Percentiles rank a stretch among this genome's conserved stretches.
Evolutionary conservation across 2,888 invertebrate genomes (phyloP).

Genomic region (Drosophila rubida): DNA sequence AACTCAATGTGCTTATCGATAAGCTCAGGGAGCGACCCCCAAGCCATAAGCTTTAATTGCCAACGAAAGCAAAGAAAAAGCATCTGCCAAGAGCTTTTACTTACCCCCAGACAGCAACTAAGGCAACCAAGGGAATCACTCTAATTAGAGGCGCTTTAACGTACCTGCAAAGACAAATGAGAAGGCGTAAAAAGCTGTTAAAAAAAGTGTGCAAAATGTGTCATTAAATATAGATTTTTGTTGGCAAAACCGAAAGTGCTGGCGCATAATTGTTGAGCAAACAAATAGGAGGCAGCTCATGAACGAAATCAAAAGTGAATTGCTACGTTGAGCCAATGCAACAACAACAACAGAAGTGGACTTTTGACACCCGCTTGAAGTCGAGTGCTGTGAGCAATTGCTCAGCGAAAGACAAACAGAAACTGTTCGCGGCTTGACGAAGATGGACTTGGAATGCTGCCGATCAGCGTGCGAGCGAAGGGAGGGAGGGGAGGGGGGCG

Average conservation of each 20-base stretch:
- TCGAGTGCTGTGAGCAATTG: constrained; percentile 25
- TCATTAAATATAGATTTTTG: constrained; percentile 51
- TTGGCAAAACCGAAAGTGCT: constrained; percentile 48
- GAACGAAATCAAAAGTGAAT: constrained; percentile 46
- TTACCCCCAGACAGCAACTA: too few relatives aligned
- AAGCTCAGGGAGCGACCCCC: constrained; percentile 25
- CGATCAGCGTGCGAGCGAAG: constrained; percentile 16
- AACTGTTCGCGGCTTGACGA: constrained; percentile 32
- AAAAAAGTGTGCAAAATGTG: constrained; percentile 38
- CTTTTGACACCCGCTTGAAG: constrained; percentile 53
- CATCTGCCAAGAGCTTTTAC: background rate
- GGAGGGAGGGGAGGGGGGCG: background rate
- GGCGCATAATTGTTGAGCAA: constrained; percentile 61
- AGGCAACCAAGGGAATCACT: too few relatives aligned
- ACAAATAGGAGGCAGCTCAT: constrained; percentile 58
- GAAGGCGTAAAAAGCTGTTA: constrained; percentile 16
- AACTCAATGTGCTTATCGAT: constrained; percentile 52
- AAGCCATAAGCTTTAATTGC: constrained; percentile 24
- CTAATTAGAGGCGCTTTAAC: constrained; percentile 23
- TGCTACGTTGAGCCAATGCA: constrained; percentile 37
- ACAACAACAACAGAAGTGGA: constrained; percentile 27
- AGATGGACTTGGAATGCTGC: constrained; percentile 30
- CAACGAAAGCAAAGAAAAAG: background rate
- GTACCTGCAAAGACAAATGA: constrained; percentile 53
- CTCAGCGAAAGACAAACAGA: constrained; percentile 47